These are phyloP conservation scores for Axis porcinus DNA, from an alignment of 2,113 vertebrate species.

Conservation along the genomic window DNA sequence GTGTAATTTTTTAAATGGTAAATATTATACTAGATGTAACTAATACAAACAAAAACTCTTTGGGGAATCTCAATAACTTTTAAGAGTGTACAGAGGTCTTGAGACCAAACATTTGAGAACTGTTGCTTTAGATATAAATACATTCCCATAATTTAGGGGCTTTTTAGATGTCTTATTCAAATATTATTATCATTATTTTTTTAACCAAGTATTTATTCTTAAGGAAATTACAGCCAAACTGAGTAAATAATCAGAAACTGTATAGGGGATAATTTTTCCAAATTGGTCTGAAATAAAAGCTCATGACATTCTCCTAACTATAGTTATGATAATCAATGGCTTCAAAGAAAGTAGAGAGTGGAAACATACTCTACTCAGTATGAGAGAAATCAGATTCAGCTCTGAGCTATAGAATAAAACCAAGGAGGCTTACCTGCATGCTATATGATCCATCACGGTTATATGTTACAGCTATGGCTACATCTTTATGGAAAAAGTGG, in stretches of 20 bases:
- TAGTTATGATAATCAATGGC: not conserved
- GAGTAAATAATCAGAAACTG: not conserved
- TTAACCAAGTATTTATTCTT: not conserved
- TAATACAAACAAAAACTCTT: not conserved
- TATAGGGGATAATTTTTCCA: not conserved
- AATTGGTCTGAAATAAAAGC: slow-evolving; percentile 9
- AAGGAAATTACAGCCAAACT: not conserved
- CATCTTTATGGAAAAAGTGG: slow-evolving; percentile 76
- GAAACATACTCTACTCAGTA: not conserved
- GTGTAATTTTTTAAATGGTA: not conserved
- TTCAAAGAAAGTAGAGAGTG: slow-evolving; percentile 1
- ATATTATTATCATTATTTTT: not conserved
- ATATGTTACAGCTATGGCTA: slow-evolving; percentile 86
- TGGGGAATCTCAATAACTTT: not conserved
- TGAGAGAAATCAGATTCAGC: not conserved
- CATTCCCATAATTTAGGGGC: not conserved
- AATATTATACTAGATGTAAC: not conserved
- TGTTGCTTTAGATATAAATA: not conserved
- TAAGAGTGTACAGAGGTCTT: not conserved
- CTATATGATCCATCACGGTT: slow-evolving; percentile 89
- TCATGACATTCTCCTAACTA: not conserved
- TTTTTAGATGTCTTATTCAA: not conserved
- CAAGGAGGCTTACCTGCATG: slow-evolving; percentile 88
- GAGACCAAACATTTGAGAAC: not conserved
- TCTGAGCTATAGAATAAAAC: not conserved